Evolutionary conservation across 2,888 invertebrate genomes (phyloP).

Genomic region (Bursaphelenchus okinawaensis): DNA sequence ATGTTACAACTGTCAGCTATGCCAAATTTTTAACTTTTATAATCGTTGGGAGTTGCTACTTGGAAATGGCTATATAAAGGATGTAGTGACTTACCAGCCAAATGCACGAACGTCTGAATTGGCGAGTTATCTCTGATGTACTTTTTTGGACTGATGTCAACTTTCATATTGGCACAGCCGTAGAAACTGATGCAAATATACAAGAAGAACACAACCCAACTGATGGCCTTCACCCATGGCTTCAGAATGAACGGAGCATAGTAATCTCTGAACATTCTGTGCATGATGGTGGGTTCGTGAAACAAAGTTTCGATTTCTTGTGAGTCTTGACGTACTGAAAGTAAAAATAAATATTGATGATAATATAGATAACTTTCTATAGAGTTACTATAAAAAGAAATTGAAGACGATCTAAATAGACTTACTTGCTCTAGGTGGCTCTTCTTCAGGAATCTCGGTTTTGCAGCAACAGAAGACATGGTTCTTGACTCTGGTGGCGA

Average conservation of each 20-base stretch:
- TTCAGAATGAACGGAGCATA: slow-evolving; percentile 50
- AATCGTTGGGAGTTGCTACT: no score
- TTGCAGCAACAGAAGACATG: slow-evolving; percentile 2
- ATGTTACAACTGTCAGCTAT: no score
- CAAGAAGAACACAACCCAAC: slow-evolving; percentile 41
- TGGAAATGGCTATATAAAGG: neutral
- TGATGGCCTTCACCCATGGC: slow-evolving; percentile 40
- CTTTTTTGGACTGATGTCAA: slow-evolving; percentile 56
- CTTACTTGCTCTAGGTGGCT: neutral
- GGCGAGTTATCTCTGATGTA: slow-evolving; percentile 57
- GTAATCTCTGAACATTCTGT: slow-evolving; percentile 47
- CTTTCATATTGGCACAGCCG: slow-evolving; percentile 49
- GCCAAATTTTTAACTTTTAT: slow-evolving; percentile 4
- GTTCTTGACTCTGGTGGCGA: neutral
- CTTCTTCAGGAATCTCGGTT: neutral
- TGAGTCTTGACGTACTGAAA: neutral
- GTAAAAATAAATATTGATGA: neutral
- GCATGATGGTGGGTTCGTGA: slow-evolving; percentile 48
- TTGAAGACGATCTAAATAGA: no score
- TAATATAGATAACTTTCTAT: neutral
- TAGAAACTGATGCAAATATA: slow-evolving; percentile 50
- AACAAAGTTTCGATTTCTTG: slow-evolving; percentile 14
- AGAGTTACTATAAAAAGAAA: no score
- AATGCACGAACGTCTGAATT: slow-evolving; percentile 54
- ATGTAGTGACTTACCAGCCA: slow-evolving; percentile 39